These are phyloP conservation scores for Noctilio leporinus DNA, from an alignment of 2,113 vertebrate genomes.

Conservation along the genomic window DNA sequence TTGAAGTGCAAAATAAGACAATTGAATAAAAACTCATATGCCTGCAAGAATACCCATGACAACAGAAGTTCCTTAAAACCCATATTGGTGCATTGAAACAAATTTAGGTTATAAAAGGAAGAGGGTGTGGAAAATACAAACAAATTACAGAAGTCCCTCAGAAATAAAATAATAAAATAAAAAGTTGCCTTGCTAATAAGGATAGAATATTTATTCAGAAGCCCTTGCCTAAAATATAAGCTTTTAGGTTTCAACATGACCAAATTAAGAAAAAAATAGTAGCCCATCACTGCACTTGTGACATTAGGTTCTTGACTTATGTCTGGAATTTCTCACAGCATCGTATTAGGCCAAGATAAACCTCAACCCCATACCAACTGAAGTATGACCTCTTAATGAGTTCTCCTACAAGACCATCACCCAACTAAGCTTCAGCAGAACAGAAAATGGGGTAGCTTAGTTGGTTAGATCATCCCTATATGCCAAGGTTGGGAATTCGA, in stretches of 20 bases:
- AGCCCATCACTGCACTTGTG: neutral
- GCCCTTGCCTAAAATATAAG: neutral
- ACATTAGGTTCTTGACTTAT: neutral
- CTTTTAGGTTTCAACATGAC: neutral
- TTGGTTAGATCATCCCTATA: too few relatives aligned
- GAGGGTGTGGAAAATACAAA: neutral
- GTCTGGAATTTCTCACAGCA: neutral
- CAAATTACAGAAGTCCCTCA: neutral
- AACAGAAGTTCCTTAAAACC: neutral
- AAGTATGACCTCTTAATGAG: too few relatives aligned
- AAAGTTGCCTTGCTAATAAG: neutral
- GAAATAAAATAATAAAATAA: neutral
- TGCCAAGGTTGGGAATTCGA: too few relatives aligned
- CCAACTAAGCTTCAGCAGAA: neutral
- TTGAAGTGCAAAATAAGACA: constrained; percentile 6
- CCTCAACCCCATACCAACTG: neutral
- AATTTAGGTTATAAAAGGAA: neutral
- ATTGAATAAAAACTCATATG: neutral
- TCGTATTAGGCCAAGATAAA: neutral
- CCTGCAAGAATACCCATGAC: neutral
- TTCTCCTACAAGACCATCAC: neutral
- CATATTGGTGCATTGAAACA: neutral
- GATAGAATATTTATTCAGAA: neutral
- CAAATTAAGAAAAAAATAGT: neutral
- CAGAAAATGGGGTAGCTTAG: neutral